Base-by-base conservation (phyloP, 2,113 vertebrate genomes). In the Empidonax alnorum region DNA sequence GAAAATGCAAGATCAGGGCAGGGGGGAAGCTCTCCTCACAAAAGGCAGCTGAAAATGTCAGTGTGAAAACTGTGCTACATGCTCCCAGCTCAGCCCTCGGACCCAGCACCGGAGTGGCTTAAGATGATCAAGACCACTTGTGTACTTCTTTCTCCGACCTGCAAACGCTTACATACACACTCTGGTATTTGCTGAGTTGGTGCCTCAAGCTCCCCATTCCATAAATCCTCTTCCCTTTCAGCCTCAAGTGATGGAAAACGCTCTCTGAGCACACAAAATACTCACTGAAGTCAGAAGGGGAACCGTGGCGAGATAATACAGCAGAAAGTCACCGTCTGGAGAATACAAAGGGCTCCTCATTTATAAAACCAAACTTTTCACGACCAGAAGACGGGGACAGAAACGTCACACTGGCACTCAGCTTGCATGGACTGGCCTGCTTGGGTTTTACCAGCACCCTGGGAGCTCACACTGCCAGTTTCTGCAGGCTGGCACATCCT, bases 181-280 rank as follows among this genome's bases (percentile, higher is more conserved):
- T 94, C 39, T 90, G 94, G 93, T 89, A 96, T 96, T 90, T 91
- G 92, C 92, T 91, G 93, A 87, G 82, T 25, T 62, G 81, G 62
- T 91, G 89, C 71, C 41, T 93, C 63, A 3, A 0, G 3, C 63
- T 91, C 79, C 79, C 79, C 14, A 14, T 88, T 61, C 90, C 88
- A 92, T 94, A 92, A 90, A 93, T 94, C 72, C 85, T 88, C 85
- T 84, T 73, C 44, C 47, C 28, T 91, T 86, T 61, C 65, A 90
- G 63, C 30, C 52, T 61, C 44, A 7, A 81, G 65, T 8, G 55
- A 61, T 49, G 41, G 52, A 79, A 92, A 82, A 89, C 0, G 33
- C 62, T 77, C 87, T 46, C 75, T 27, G 79, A 86, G 53, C 50
- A 44, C 71, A 73, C 37, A 72, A 55, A 55, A 27, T 19, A 6